Conservation (phyloP, 2,888 invertebrate genomes). For the Nomada goodeniana region DNA sequence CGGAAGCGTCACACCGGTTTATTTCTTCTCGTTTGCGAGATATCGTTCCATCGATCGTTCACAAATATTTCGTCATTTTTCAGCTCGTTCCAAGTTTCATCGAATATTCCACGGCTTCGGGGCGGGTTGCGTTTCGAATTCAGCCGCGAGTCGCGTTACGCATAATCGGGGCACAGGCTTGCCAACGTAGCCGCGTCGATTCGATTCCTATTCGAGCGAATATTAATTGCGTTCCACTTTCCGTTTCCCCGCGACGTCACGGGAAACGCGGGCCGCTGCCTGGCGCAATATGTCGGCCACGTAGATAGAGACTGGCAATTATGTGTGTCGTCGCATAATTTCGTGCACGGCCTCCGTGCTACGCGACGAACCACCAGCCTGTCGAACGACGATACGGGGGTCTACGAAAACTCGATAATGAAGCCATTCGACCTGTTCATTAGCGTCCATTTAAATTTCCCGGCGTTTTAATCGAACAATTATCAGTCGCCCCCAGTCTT, state of each 20-base stretch:
- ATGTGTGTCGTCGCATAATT: slow-evolving; percentile 46
- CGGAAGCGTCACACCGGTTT: no score
- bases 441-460: neutral
- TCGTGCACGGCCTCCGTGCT: neutral
- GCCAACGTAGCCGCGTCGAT: neutral
- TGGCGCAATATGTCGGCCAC: slow-evolving; percentile 23
- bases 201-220: slow-evolving; percentile 18
- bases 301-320: slow-evolving; percentile 3
- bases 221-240: slow-evolving; percentile 1
- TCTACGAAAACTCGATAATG: slow-evolving; percentile 21
- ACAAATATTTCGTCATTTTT: neutral
- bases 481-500: no score
- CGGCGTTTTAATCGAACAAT: neutral
- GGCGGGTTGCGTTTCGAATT: no score
- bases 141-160: neutral
- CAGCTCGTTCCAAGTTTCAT: neutral
- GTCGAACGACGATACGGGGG: slow-evolving; percentile 6
- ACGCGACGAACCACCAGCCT: no score
- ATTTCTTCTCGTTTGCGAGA: no score
- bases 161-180: neutral
- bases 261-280: neutral
- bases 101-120: neutral
- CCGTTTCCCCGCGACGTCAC: neutral
- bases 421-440: neutral
- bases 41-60: neutral